Evolutionary conservation across 2,797 vertebrate species (phyloP).

Genomic region (Notoglanidium macrostoma): DNA sequence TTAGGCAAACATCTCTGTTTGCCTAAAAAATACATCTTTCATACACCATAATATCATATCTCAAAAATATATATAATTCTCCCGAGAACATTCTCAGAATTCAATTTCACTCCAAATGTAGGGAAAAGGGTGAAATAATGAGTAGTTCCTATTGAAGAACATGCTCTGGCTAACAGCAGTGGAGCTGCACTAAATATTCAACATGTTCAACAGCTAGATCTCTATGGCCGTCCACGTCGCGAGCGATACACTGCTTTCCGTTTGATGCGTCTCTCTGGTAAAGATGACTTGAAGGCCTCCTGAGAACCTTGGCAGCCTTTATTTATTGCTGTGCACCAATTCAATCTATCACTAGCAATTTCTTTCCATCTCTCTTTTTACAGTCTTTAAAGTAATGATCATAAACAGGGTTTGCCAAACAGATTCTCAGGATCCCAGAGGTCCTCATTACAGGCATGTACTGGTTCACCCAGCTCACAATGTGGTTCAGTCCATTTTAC

Average conservation of each 20-base stretch:
- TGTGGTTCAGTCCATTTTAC: no score
- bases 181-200: not conserved
- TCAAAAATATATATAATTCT: not conserved
- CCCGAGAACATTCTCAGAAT: not conserved
- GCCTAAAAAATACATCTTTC: not conserved
- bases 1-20: not conserved
- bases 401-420: not conserved
- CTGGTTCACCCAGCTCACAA: no score
- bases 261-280: no score
- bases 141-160: not conserved
- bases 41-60: no score
- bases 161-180: not conserved
- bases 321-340: no score
- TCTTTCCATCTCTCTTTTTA: not conserved
- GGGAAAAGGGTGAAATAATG: not conserved
- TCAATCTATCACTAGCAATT: no score
- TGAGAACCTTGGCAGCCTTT: no score
- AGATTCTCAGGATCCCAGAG: not conserved
- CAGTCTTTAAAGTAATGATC: not conserved
- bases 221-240: no score
- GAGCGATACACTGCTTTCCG: no score
- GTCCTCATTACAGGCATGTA: not conserved
- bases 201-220: not conserved
- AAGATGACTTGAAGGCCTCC: no score
- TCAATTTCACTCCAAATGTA: not conserved